These are phyloP conservation scores for Cinclus cinclus DNA, from an alignment of 2,113 vertebrate genomes.

Conservation along the genomic window DNA sequence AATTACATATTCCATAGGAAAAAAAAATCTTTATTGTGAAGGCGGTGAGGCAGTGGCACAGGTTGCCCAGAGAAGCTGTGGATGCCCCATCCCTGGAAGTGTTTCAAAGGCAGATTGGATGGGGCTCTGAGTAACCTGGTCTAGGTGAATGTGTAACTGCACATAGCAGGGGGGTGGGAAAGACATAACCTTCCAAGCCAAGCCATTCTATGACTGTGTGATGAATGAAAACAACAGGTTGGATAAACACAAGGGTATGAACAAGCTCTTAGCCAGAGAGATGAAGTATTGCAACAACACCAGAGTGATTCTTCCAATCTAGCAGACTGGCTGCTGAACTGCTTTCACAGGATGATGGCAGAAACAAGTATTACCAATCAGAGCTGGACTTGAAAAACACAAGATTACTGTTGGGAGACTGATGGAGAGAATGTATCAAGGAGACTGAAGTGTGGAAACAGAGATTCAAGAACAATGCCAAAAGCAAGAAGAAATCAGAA, in stretches of 20 bases:
- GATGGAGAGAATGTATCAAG: neutral
- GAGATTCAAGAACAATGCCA: neutral
- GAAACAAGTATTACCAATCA: neutral
- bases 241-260: neutral
- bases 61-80: neutral
- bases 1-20: neutral
- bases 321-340: neutral
- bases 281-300: neutral
- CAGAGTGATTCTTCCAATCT: neutral
- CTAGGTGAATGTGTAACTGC: neutral
- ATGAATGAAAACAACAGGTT: neutral
- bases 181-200: neutral
- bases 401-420: neutral
- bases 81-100: neutral
- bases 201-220: neutral
- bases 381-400: neutral
- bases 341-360: neutral
- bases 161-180: neutral
- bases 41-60: neutral
- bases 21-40: neutral
- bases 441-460: neutral
- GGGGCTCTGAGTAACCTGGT: neutral
- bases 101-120: neutral
- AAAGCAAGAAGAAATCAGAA: neutral
- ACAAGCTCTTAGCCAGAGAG: neutral